These are phyloP conservation scores for Mythimna lalbum DNA, from an alignment of 2,888 invertebrate genomes.

Conservation along the genomic window DNA sequence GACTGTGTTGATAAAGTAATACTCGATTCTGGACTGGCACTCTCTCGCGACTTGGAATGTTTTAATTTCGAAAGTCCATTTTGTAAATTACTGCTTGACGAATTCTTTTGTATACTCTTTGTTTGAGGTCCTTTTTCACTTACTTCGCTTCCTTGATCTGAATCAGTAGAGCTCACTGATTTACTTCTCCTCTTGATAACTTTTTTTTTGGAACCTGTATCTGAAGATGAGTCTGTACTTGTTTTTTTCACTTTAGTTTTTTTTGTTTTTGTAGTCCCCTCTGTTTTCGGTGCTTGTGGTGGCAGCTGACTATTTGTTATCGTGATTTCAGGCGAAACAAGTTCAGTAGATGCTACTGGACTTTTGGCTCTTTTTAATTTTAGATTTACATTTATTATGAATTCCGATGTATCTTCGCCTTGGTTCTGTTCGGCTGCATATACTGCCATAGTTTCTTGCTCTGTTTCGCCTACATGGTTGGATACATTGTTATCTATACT, in stretches of 20 bases:
- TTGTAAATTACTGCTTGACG: constrained; percentile 74
- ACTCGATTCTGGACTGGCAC: constrained; percentile 87
- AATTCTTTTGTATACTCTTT: constrained; percentile 73
- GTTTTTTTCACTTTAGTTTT: constrained; percentile 84
- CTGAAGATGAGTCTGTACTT: constrained; percentile 83
- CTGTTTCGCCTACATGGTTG: constrained; percentile 69
- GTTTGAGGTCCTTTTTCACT: constrained; percentile 73
- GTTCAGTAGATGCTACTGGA: constrained; percentile 75
- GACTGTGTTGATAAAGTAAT: constrained; percentile 89
- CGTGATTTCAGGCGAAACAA: constrained; percentile 84
- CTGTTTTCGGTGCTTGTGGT: constrained; percentile 87
- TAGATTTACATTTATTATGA: constrained; percentile 86
- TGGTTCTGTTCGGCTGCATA: constrained; percentile 78
- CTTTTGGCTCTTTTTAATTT: constrained; percentile 84
- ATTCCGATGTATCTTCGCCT: constrained; percentile 84
- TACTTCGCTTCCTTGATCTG: constrained; percentile 80
- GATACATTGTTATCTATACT: constrained; percentile 67
- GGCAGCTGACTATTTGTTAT: constrained; percentile 86
- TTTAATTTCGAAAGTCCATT: constrained; percentile 78
- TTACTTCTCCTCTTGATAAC: constrained; percentile 84
- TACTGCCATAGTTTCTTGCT: constrained; percentile 74
- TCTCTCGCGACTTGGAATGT: constrained; percentile 84
- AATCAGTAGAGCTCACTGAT: constrained; percentile 86
- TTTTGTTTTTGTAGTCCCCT: constrained; percentile 78
- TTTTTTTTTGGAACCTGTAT: constrained; percentile 82